Evolutionary conservation across 2,113 vertebrate species (phyloP).

Genomic region (Montifringilla adamsi): DNA sequence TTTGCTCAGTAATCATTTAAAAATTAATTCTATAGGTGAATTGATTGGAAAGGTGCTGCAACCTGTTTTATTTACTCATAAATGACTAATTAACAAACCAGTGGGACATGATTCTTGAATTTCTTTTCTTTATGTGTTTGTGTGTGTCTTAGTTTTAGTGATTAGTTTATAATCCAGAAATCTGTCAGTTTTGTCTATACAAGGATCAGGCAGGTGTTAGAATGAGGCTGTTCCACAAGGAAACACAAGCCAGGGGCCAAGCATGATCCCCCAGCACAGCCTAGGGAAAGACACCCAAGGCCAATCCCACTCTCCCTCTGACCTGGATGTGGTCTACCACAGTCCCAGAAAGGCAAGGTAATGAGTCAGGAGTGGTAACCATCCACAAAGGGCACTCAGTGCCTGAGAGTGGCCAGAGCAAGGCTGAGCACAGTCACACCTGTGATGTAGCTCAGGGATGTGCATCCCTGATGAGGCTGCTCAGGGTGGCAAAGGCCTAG

Average conservation of each 20-base stretch:
- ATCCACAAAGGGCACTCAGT: neutral
- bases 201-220: neutral
- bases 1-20: neutral
- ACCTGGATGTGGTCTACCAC: neutral
- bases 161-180: neutral
- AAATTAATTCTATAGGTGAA: neutral
- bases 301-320: neutral
- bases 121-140: neutral
- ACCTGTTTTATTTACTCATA: neutral
- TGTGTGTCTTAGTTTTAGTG: neutral
- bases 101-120: neutral
- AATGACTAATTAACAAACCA: neutral
- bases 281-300: neutral
- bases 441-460: too few species aligned
- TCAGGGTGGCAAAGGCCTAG: neutral
- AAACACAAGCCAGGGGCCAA: neutral
- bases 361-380: neutral
- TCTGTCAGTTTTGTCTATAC: neutral
- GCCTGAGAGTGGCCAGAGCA: neutral
- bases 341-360: fast-evolving
- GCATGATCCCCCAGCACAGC: fast-evolving
- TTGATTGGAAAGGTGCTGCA: neutral
- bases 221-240: neutral
- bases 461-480: neutral
- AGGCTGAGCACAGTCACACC: neutral